Conservation (phyloP, 2,113 vertebrate genomes). For the Cichladusa arquata region DNA sequence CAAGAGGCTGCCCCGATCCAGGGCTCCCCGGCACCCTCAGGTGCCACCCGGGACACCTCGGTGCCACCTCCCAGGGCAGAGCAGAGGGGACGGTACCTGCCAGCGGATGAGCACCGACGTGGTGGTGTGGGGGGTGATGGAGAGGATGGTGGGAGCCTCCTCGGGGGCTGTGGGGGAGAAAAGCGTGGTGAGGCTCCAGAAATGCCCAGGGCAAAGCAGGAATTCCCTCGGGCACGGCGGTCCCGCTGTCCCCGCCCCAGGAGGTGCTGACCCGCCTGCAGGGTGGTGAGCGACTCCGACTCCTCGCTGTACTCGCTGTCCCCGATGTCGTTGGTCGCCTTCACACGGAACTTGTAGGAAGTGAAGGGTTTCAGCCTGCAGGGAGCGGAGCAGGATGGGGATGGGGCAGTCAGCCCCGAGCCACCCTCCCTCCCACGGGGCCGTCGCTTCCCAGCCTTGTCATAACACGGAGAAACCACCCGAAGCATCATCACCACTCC, state of each 20-base stretch:
- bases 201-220: neutral
- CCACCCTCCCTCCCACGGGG: neutral
- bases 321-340: constrained; percentile 96
- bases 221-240: neutral
- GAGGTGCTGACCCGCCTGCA: constrained; percentile 88
- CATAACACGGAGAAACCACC: accelerated
- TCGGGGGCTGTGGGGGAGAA: constrained; percentile 80
- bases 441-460: neutral
- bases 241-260: neutral
- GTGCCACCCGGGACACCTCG: accelerated
- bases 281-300: constrained; percentile 92
- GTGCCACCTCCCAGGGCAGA: neutral
- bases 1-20: neutral
- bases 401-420: accelerated
- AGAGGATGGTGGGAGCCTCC: constrained; percentile 86
- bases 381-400: neutral
- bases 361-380: constrained; percentile 95
- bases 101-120: constrained; percentile 94
- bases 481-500: neutral
- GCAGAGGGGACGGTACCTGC: constrained; percentile 77
- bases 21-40: neutral
- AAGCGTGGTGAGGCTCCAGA: neutral
- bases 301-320: constrained; percentile 96
- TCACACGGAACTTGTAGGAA: constrained; percentile 94
- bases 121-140: constrained; percentile 92